Evolutionary conservation across 1,140 invertebrate genomes (phyloP).

Genomic region (Chymomyza costata): DNA sequence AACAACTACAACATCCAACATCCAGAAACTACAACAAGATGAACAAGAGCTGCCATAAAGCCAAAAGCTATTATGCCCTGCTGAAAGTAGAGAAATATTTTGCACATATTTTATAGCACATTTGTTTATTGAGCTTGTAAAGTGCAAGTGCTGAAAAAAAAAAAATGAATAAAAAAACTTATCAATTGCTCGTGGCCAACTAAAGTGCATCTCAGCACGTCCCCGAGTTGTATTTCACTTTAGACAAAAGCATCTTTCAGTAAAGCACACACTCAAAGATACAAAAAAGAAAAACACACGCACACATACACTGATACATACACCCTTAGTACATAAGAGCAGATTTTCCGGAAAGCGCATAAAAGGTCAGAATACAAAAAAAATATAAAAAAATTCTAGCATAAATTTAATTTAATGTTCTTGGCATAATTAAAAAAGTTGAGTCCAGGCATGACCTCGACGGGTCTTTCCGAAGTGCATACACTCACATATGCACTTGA

Average conservation of each 20-base stretch:
- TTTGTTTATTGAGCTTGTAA: slow-evolving; percentile 56
- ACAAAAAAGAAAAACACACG: slow-evolving; percentile 22
- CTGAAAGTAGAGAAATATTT: slow-evolving; percentile 46
- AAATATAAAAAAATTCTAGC: slow-evolving; percentile 27
- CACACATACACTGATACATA: slow-evolving; percentile 6
- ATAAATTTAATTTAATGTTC: slow-evolving; percentile 40
- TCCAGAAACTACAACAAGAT: slow-evolving; percentile 9
- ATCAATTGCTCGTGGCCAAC: too few relatives aligned
- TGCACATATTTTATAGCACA: slow-evolving; percentile 68
- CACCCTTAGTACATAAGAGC: slow-evolving; percentile 21
- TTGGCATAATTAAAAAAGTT: slow-evolving; percentile 53
- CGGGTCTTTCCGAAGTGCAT: too few relatives aligned
- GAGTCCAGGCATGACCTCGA: slow-evolving; percentile 23
- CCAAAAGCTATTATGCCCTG: slow-evolving; percentile 61
- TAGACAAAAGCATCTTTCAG: not conserved
- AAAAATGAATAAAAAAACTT: too few relatives aligned
- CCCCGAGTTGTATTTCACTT: too few relatives aligned
- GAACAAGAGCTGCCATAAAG: slow-evolving; percentile 36
- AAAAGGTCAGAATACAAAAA: slow-evolving; percentile 33
- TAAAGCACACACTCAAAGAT: too few relatives aligned
- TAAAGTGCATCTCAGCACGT: too few relatives aligned
- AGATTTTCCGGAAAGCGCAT: slow-evolving; percentile 28
- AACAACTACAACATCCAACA: slow-evolving; percentile 15
- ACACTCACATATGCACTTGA: slow-evolving; percentile 12
- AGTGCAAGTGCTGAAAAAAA: slow-evolving; percentile 57